Conservation (phyloP, 2,797 vertebrate species). For the Amazona finschi region DNA sequence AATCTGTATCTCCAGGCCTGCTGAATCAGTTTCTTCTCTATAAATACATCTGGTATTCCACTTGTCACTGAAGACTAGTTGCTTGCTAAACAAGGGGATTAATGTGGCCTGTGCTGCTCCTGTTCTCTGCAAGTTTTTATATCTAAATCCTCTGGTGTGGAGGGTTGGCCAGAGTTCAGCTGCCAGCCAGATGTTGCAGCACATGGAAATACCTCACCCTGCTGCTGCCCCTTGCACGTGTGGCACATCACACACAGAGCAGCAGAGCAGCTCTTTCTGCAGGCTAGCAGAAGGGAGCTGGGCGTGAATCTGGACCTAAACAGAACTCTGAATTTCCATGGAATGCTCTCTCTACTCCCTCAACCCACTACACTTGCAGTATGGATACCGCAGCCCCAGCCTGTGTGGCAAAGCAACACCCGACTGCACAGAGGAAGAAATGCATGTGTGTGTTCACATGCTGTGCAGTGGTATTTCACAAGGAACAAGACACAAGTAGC, state of each 20-base stretch:
- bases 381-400: background rate
- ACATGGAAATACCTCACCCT: slow-evolving; percentile 5
- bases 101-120: background rate
- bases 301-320: background rate
- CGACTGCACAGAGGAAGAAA: background rate
- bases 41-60: background rate
- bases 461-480: background rate
- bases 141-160: slow-evolving; percentile 7
- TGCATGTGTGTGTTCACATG: fast-evolving
- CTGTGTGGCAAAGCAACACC: background rate
- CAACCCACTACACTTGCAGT: background rate
- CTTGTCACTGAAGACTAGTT: background rate
- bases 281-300: background rate
- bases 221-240: background rate
- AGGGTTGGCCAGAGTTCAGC: slow-evolving; percentile 41
- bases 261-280: background rate
- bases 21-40: background rate
- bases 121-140: background rate
- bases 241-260: background rate
- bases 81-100: slow-evolving; percentile 31
- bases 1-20: background rate
- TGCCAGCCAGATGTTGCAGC: slow-evolving; percentile 53
- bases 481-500: background rate
- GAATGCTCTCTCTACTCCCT: background rate
- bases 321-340: background rate